Conservation (phyloP, 2,888 invertebrate species). For the Cotesia congregata region DNA sequence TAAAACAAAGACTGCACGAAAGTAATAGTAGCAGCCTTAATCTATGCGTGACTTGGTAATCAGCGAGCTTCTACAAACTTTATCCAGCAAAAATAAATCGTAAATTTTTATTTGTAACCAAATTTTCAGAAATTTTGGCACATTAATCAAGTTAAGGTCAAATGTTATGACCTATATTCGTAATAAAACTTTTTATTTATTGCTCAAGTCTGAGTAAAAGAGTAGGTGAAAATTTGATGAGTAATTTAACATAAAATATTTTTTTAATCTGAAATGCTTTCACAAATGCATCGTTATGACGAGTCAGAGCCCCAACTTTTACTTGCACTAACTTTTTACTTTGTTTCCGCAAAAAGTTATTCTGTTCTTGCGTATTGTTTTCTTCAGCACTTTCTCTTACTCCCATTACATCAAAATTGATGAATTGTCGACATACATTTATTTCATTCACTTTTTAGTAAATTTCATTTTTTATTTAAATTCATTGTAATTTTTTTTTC, state of each 20-base stretch:
- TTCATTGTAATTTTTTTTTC: not conserved
- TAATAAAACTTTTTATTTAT: conserved; percentile 21
- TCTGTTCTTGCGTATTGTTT: conserved; percentile 13
- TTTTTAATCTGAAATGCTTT: conserved; percentile 34
- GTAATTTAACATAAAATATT: not conserved
- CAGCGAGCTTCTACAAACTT: not conserved
- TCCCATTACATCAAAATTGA: not conserved
- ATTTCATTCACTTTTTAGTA: not conserved
- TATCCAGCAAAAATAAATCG: conserved; percentile 7
- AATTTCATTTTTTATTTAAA: too few relatives aligned
- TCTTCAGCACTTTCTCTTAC: not conserved
- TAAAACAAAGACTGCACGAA: not conserved
- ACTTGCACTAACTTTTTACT: conserved; percentile 25
- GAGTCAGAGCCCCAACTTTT: conserved; percentile 31
- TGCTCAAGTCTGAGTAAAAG: not conserved
- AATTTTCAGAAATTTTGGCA: conserved; percentile 1
- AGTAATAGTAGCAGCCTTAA: not conserved
- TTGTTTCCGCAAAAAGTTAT: not conserved
- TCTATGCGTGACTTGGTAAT: not conserved
- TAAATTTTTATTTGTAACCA: not conserved
- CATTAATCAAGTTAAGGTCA: conserved; percentile 9
- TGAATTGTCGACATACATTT: not conserved
- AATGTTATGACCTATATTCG: not conserved
- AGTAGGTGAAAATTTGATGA: not conserved
- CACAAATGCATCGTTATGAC: conserved; percentile 32